These are phyloP conservation scores for Atta texana DNA, from an alignment of 1,140 invertebrate species.

Conservation along the genomic window DNA sequence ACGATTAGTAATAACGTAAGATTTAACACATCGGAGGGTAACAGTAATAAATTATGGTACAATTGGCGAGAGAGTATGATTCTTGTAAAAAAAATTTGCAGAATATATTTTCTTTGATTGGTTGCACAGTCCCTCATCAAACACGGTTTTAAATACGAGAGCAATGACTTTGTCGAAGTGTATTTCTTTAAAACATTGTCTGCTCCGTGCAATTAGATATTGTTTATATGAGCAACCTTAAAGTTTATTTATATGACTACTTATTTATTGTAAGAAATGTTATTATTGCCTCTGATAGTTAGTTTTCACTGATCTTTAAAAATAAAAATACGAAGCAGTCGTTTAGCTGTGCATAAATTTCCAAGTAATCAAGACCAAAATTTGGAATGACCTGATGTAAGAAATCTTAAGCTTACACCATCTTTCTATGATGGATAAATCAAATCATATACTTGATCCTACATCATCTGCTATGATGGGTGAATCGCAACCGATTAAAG, in stretches of 20 bases:
- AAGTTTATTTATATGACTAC: not conserved
- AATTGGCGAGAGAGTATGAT: not conserved
- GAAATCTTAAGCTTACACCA: too few relatives aligned
- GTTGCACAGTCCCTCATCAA: not conserved
- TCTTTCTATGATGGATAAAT: too few relatives aligned
- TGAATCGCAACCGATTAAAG: not conserved
- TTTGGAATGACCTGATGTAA: not conserved
- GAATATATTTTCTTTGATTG: not conserved
- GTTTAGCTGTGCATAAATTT: not conserved
- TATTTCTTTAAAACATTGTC: not conserved
- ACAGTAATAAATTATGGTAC: not conserved
- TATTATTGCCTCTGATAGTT: not conserved
- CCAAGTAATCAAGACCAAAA: not conserved
- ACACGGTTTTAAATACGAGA: not conserved
- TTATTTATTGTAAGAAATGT: not conserved
- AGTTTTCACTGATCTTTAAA: not conserved
- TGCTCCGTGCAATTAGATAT: not conserved
- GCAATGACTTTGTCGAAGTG: not conserved
- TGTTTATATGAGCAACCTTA: not conserved
- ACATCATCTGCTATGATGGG: not conserved
- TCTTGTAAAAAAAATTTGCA: not conserved
- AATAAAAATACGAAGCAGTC: not conserved
- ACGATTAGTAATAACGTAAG: conserved; percentile 14
- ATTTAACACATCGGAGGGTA: not conserved
- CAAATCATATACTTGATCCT: not conserved